Conservation (phyloP, 2,113 vertebrate species). For the Tauraco erythrolophus region DNA sequence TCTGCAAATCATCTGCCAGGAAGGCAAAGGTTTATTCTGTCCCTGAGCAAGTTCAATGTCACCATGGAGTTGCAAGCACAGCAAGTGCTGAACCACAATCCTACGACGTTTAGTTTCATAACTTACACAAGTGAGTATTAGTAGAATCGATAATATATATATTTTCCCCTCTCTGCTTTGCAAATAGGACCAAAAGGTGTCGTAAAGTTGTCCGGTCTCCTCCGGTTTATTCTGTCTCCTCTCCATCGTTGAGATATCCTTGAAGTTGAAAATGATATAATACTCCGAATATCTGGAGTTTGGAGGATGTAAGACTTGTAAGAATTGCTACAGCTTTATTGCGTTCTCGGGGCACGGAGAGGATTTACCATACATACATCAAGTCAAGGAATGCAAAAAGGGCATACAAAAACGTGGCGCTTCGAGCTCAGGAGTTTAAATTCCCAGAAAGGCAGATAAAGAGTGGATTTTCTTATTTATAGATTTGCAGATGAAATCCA, state of each 20-base stretch:
- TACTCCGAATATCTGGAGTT: slow-evolving; percentile 69
- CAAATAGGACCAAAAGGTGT: slow-evolving; percentile 43
- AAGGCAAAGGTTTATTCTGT: slow-evolving; percentile 64
- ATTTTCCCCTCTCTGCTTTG: slow-evolving; percentile 13
- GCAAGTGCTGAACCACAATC: slow-evolving; percentile 39
- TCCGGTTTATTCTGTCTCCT: neutral
- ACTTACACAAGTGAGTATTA: slow-evolving; percentile 13
- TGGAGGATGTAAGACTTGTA: slow-evolving; percentile 72
- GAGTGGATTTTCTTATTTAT: slow-evolving; percentile 75
- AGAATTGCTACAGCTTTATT: slow-evolving; percentile 77
- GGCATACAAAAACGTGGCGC: slow-evolving; percentile 62
- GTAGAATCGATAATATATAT: neutral
- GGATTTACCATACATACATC: slow-evolving; percentile 76
- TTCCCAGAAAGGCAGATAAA: slow-evolving; percentile 72
- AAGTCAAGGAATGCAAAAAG: slow-evolving; percentile 73
- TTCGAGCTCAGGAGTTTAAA: slow-evolving; percentile 69
- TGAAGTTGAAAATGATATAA: slow-evolving; percentile 69
- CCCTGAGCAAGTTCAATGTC: slow-evolving; percentile 63
- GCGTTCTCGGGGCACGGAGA: slow-evolving; percentile 74
- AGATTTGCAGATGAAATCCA: slow-evolving; percentile 76
- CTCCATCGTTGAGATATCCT: slow-evolving; percentile 1
- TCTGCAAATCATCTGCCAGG: slow-evolving; percentile 41
- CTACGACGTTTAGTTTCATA: neutral
- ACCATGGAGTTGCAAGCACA: slow-evolving; percentile 55
- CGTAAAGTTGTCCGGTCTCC: neutral